Conservation (phyloP, 1,140 invertebrate species). For the Diorhabda sublineata region DNA sequence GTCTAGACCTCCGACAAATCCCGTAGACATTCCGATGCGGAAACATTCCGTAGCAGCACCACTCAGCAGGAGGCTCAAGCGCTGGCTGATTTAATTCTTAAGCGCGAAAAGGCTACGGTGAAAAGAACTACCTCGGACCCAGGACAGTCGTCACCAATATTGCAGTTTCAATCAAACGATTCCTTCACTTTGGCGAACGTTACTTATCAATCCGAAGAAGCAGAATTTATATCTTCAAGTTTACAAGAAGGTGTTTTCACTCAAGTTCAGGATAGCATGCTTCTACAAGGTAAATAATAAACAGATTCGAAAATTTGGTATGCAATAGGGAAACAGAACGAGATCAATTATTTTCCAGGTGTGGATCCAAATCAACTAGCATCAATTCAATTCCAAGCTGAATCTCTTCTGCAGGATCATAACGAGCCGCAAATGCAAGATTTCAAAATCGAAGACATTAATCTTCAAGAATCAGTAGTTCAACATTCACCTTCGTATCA, state of each 20-base stretch:
- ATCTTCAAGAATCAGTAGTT: slow-evolving; percentile 36
- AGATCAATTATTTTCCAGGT: slow-evolving; percentile 41
- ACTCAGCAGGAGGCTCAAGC: slow-evolving; percentile 55
- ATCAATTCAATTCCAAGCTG: slow-evolving; percentile 53
- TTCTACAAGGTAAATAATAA: slow-evolving; percentile 55
- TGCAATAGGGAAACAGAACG: slow-evolving; percentile 43
- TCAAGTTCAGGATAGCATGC: slow-evolving; percentile 66
- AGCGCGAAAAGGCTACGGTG: slow-evolving; percentile 64
- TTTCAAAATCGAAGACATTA: slow-evolving; percentile 63
- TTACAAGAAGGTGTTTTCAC: slow-evolving; percentile 74
- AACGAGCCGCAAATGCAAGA: slow-evolving; percentile 63
- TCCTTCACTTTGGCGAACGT: slow-evolving; percentile 60
- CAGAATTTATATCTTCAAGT: slow-evolving; percentile 67
- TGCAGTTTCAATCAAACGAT: slow-evolving; percentile 55
- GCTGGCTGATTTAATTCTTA: slow-evolving; percentile 54
- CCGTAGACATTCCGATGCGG: slow-evolving; percentile 60
- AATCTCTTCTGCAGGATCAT: slow-evolving; percentile 57
- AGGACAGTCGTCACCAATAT: slow-evolving; percentile 55
- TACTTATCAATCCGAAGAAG: slow-evolving; percentile 61
- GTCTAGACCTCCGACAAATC: slow-evolving; percentile 50
- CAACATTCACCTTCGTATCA: slow-evolving; percentile 51
- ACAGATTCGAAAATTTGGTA: too few species aligned
- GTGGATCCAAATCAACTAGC: slow-evolving; percentile 62
- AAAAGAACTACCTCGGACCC: slow-evolving; percentile 60
- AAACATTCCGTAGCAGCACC: slow-evolving; percentile 58